Evolutionary conservation across 2,797 vertebrate genomes (phyloP).

Genomic region (Natrix natrix): DNA sequence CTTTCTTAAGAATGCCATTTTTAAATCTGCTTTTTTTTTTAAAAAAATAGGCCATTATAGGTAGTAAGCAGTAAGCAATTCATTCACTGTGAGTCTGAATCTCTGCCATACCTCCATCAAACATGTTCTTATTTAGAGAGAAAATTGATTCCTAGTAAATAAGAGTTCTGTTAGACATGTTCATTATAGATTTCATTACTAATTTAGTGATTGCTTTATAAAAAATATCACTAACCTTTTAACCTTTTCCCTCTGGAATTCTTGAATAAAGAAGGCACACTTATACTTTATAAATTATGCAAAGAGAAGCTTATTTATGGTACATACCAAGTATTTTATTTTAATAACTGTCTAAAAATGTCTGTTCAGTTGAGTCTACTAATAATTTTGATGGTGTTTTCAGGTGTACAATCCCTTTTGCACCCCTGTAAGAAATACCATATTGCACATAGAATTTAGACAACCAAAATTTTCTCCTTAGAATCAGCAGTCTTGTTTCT

Average conservation of each 20-base stretch:
- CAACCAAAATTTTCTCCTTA: not conserved
- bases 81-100: not conserved
- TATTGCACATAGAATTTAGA: not conserved
- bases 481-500: not conserved
- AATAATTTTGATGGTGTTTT: not conserved
- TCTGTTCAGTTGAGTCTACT: not conserved
- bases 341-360: not conserved
- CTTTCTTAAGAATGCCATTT: not conserved
- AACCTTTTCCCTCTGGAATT: not conserved
- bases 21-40: not conserved
- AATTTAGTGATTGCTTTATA: not conserved
- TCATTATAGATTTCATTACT: not conserved
- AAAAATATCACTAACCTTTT: not conserved
- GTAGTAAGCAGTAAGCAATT: not conserved
- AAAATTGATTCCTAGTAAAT: conserved; percentile 8
- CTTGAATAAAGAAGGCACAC: not conserved
- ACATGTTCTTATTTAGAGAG: not conserved
- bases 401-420: not conserved
- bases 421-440: not conserved
- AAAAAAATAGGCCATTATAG: not conserved
- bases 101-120: not conserved
- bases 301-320: not conserved
- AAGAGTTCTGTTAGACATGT: not conserved
- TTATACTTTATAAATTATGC: not conserved
- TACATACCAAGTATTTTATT: not conserved